phyloP scores from a whole-genome alignment of 1,140 invertebrate genomes.

The Heliconius eleuchia region DNA sequence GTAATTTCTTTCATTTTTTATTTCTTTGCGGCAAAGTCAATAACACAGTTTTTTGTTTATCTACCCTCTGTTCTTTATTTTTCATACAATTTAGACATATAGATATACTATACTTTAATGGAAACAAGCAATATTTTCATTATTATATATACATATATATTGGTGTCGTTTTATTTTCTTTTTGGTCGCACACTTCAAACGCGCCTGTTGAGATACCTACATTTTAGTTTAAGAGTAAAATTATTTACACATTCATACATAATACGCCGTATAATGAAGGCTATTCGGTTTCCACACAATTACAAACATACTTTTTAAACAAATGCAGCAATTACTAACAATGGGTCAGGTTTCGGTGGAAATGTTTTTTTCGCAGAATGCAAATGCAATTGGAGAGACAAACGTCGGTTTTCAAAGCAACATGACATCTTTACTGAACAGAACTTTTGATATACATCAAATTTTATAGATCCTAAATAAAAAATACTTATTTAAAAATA shows the following conservation, averaged over 20 bases:
- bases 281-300: slow-evolving; percentile 7
- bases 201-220: no score
- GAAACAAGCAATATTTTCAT: no score
- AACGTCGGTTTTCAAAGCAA: not conserved
- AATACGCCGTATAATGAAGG: not conserved
- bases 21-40: not conserved
- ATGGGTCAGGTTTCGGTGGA: slow-evolving; percentile 24
- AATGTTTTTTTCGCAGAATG: slow-evolving; percentile 38
- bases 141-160: no score
- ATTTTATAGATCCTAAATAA: not conserved
- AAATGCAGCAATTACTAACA: slow-evolving; percentile 32
- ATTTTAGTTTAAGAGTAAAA: not conserved
- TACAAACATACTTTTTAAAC: slow-evolving; percentile 33
- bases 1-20: no score
- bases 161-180: no score
- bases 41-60: not conserved
- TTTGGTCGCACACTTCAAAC: no score
- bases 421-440: not conserved
- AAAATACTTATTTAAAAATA: no score
- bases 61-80: no score
- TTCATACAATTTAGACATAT: no score
- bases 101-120: no score
- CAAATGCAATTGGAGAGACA: not conserved
- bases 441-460: not conserved
- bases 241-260: not conserved